phyloP scores from a whole-genome alignment of 2,888 invertebrate genomes.

The Magallana nippona region DNA sequence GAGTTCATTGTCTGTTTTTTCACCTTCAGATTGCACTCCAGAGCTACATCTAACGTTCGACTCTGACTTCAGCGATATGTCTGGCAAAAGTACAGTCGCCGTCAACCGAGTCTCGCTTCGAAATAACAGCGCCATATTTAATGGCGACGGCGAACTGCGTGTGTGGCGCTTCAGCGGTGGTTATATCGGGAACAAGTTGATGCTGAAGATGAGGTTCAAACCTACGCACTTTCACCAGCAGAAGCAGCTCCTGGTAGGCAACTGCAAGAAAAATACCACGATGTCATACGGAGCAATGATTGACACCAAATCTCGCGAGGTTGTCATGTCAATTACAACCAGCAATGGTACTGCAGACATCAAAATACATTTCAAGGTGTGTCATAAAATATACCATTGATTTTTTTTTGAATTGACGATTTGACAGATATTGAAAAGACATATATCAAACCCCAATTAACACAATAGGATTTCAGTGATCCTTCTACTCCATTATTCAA shows the following conservation, averaged over 20 bases:
- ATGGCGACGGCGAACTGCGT: slow-evolving; percentile 33
- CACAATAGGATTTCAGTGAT: too few relatives aligned
- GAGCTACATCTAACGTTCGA: slow-evolving; percentile 41
- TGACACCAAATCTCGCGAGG: slow-evolving; percentile 31
- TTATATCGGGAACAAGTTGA: slow-evolving; percentile 39
- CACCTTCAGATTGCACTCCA: slow-evolving; percentile 40
- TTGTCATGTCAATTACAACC: slow-evolving; percentile 30
- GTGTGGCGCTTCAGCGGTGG: slow-evolving; percentile 47
- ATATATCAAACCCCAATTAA: too few relatives aligned
- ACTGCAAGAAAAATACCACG: slow-evolving; percentile 22
- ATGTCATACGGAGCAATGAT: slow-evolving; percentile 47
- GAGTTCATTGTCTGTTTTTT: background rate
- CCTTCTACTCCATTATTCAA: too few relatives aligned
- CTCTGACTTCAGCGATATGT: slow-evolving; percentile 27
- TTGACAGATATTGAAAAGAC: background rate
- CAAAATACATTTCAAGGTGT: slow-evolving; percentile 39
- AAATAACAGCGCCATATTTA: slow-evolving; percentile 37
- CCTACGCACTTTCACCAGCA: slow-evolving; percentile 4
- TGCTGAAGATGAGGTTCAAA: slow-evolving; percentile 39
- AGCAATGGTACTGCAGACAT: background rate
- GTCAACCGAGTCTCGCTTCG: background rate
- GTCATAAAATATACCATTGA: background rate
- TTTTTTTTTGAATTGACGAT: background rate
- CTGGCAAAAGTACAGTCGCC: slow-evolving; percentile 43
- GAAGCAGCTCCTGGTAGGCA: slow-evolving; percentile 42